phyloP scores from a whole-genome alignment of 1,140 invertebrate species.

The Bombus difficillimus region DNA sequence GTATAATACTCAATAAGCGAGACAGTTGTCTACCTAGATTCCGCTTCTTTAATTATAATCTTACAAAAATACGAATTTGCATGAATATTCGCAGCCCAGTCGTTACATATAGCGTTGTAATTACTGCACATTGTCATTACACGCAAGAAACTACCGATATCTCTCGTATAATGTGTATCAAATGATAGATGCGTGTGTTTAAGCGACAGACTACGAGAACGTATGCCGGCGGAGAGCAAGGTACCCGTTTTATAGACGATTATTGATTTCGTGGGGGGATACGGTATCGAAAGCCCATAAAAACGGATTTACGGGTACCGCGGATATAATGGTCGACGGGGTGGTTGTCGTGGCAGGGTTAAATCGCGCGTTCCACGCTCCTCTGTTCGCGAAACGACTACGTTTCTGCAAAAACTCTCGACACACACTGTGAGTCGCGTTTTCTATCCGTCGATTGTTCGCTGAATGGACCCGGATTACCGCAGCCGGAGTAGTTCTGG shows the following conservation, averaged over 20 bases:
- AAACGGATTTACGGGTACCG: conserved; percentile 41
- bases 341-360: conserved; percentile 5
- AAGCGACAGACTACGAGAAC: conserved; percentile 37
- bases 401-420: not conserved
- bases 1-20: not conserved
- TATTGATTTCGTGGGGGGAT: conserved; percentile 33
- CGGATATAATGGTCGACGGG: conserved; percentile 8
- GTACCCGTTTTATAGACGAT: conserved; percentile 53
- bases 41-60: not conserved
- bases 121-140: not conserved
- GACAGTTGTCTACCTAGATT: not conserved
- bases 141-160: not conserved
- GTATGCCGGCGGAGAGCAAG: conserved; percentile 41
- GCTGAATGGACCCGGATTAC: not conserved
- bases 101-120: not conserved
- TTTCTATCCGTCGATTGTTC: not conserved
- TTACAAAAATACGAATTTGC: not conserved
- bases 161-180: conserved; percentile 23
- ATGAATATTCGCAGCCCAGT: not conserved
- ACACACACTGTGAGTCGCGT: not conserved
- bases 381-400: conserved; percentile 13
- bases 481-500: not conserved
- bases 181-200: conserved; percentile 54
- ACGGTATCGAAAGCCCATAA: conserved; percentile 45
- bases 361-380: conserved; percentile 23